These are phyloP conservation scores for Stenotaenia linearis DNA, from an alignment of 2,888 invertebrate species.

Conservation along the genomic window DNA sequence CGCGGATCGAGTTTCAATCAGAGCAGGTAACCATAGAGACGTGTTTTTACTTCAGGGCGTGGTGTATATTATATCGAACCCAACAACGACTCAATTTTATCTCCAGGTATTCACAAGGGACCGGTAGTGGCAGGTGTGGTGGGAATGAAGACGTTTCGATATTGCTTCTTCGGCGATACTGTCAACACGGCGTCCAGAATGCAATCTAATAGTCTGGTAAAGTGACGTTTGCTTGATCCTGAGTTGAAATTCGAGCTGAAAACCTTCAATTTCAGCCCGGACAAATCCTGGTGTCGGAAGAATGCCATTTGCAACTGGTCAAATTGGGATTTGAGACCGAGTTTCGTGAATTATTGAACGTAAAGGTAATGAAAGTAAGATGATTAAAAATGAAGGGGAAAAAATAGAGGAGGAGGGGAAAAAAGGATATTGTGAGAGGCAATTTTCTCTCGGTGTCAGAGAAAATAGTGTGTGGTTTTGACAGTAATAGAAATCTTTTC, in stretches of 20 bases:
- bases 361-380: neutral
- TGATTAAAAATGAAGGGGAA: too few species aligned
- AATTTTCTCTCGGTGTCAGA: too few species aligned
- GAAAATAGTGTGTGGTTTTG: too few species aligned
- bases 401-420: neutral
- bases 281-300: conserved; percentile 68
- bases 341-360: neutral
- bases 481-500: too few species aligned
- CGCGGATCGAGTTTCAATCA: conserved; percentile 50
- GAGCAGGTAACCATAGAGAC: conserved; percentile 51
- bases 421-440: too few species aligned
- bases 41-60: neutral
- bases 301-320: conserved; percentile 52
- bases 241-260: neutral
- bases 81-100: conserved; percentile 37
- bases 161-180: conserved; percentile 84
- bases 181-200: conserved; percentile 87
- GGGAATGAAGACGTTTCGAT: conserved; percentile 74
- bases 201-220: conserved; percentile 64
- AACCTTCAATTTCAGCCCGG: conserved; percentile 55
- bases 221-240: conserved; percentile 29
- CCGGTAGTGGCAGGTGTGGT: conserved; percentile 83
- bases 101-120: conserved; percentile 67
- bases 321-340: neutral
- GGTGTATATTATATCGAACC: neutral